These are phyloP conservation scores for Gila robusta DNA, from an alignment of 2,797 vertebrate genomes.

Conservation along the genomic window DNA sequence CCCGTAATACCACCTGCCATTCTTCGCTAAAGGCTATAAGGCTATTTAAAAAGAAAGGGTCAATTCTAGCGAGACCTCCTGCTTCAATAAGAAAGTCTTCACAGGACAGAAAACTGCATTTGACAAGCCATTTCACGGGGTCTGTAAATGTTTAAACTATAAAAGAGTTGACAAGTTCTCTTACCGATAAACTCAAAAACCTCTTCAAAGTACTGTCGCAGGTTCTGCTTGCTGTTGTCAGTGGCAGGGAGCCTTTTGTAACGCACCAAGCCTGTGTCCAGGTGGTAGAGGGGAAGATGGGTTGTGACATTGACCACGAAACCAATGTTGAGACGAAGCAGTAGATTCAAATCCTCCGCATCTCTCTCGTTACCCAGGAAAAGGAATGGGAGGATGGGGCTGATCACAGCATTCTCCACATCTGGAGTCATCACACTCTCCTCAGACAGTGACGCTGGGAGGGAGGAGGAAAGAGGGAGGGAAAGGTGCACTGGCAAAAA, in stretches of 20 bases:
- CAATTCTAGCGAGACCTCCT: not conserved
- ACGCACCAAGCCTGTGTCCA: constrained; percentile 78
- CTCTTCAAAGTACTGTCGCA: constrained; percentile 90
- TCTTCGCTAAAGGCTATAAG: not conserved
- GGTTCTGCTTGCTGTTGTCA: constrained; percentile 90
- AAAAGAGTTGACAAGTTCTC: constrained; percentile 50
- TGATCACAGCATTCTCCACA: constrained; percentile 86
- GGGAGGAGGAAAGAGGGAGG: constrained; percentile 81
- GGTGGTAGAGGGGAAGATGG: constrained; percentile 88
- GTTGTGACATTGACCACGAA: constrained; percentile 89
- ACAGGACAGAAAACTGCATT: not conserved
- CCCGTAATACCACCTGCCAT: not conserved
- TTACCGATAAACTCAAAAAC: constrained; percentile 91
- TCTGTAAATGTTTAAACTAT: not conserved
- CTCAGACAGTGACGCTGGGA: constrained; percentile 81
- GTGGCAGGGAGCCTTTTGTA: constrained; percentile 89
- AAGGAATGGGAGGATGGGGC: constrained; percentile 87
- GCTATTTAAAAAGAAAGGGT: not conserved
- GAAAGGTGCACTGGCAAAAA: constrained; percentile 77
- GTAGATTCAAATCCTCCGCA: constrained; percentile 84
- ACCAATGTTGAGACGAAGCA: constrained; percentile 84
- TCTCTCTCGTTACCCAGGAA: constrained; percentile 87
- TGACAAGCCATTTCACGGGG: not conserved
- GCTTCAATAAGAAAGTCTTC: not conserved
- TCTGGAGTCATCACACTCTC: constrained; percentile 84